phyloP scores from a whole-genome alignment of 2,797 vertebrate species.

The Platalea minor region DNA sequence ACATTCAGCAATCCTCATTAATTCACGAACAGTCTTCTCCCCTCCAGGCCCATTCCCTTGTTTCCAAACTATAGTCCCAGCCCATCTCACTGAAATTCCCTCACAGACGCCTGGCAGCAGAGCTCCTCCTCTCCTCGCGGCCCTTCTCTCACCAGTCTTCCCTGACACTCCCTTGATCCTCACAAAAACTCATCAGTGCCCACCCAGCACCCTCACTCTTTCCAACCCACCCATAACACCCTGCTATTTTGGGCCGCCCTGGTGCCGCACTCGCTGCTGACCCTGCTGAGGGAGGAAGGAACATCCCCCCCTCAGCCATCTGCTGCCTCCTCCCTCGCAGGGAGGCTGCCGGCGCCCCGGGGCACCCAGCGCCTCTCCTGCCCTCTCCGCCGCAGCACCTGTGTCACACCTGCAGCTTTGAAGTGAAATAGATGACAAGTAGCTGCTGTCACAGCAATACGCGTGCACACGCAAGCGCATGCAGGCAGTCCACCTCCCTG shows the following conservation, averaged over 20 bases:
- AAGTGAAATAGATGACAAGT: constrained; percentile 53
- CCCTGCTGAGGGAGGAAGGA: not conserved
- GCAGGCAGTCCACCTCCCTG: not conserved
- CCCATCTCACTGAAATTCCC: not conserved
- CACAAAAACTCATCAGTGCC: not conserved
- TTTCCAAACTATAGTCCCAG: not conserved
- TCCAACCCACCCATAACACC: not conserved
- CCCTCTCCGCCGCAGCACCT: constrained; percentile 6
- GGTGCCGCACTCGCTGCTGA: accelerated
- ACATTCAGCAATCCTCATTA: not conserved
- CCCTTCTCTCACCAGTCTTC: not conserved
- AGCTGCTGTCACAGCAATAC: not conserved
- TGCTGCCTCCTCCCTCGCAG: not conserved
- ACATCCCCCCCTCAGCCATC: not conserved
- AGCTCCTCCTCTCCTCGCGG: not conserved
- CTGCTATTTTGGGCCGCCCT: not conserved
- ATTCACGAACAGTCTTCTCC: not conserved
- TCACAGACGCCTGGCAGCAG: not conserved
- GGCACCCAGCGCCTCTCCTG: not conserved
- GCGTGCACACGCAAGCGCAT: not conserved
- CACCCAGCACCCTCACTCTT: not conserved
- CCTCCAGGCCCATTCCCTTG: not conserved
- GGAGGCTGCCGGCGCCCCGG: not conserved
- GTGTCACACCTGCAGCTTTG: constrained; percentile 63
- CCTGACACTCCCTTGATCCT: not conserved